Evolutionary conservation across 2,113 vertebrate species (phyloP).

Genomic region (Lipotes vexillifer): DNA sequence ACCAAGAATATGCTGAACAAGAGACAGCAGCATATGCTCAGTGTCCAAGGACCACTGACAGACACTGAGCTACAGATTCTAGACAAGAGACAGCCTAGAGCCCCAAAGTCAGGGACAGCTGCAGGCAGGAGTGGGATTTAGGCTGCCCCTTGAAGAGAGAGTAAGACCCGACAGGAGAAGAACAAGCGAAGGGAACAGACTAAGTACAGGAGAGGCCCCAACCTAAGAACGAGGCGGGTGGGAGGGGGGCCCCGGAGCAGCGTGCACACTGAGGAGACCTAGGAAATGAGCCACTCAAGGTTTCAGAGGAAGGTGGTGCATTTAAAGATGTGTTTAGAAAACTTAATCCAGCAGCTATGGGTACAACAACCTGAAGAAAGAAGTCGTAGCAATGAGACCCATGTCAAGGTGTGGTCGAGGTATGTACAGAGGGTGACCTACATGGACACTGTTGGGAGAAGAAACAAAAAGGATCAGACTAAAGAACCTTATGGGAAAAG

Average conservation of each 20-base stretch:
- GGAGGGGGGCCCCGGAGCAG: too few species aligned
- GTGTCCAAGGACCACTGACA: neutral
- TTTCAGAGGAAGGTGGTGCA: neutral
- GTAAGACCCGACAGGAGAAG: neutral
- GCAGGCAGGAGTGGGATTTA: neutral
- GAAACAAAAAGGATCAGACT: neutral
- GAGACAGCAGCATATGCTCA: neutral
- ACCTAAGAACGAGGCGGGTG: neutral
- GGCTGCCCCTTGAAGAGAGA: neutral
- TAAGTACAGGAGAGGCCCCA: neutral
- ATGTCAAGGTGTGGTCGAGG: neutral
- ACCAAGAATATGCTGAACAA: neutral
- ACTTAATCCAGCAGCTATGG: neutral
- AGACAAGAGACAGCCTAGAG: neutral
- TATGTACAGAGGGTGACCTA: neutral
- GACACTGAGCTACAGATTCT: neutral
- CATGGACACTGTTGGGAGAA: neutral
- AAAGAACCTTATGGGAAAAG: neutral
- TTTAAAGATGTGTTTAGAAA: neutral
- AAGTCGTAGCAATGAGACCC: neutral
- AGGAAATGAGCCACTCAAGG: accelerated
- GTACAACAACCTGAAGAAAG: neutral
- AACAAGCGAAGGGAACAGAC: neutral
- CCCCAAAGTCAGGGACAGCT: neutral
- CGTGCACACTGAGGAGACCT: accelerated